Evolutionary conservation across 2,888 invertebrate species (phyloP), one percentile per base, ranked within the genome.

Genomic region (Bombyx huttoni): DNA sequence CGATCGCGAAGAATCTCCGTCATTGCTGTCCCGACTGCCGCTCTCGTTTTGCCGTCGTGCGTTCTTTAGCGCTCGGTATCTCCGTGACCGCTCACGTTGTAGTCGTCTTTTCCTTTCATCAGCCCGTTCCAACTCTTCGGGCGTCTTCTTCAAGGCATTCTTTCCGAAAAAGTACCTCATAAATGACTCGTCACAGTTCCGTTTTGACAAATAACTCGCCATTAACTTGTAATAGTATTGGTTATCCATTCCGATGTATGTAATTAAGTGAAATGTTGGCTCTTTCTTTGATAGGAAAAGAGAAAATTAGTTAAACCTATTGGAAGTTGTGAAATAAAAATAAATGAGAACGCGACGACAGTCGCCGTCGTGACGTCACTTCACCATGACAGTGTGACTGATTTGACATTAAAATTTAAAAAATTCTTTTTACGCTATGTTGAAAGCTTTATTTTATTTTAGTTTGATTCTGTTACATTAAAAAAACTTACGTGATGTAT

Each of bases 101-200:
- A 88, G 66, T 33, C 87, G 72, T 48, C 87, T 73, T 63, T 88
- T 88, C 40, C 87, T 73, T 58, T 88, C 87, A 51, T 88, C 87
- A 1, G 87, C 87, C 7, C 86, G 74, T 62, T 88, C 87, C 9
- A 87, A 58, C 58, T 87, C 87, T 52, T 86, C 87, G 5, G 87
- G 81, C 8, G 84, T 80, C 67, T 86, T 87, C 68, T 85, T 87
- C 49, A 78, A 55, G 7, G 86, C 73, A 60, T 81, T 87, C 64
- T 87, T 87, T 46, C 87, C 87, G 57, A 88, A 87, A 63, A 88
- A 87, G 67, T 88, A 88, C 59, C 87, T 77, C 83, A 88, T 86
- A 63, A 87, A 87, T 52, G 87, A 88, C 68, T 88, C 87, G 70
- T 87, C 87, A 64, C 87, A 88, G 69, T 87, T 87, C 50, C 85